phyloP scores from a whole-genome alignment of 2,113 vertebrate genomes.

The Bos indicus region DNA sequence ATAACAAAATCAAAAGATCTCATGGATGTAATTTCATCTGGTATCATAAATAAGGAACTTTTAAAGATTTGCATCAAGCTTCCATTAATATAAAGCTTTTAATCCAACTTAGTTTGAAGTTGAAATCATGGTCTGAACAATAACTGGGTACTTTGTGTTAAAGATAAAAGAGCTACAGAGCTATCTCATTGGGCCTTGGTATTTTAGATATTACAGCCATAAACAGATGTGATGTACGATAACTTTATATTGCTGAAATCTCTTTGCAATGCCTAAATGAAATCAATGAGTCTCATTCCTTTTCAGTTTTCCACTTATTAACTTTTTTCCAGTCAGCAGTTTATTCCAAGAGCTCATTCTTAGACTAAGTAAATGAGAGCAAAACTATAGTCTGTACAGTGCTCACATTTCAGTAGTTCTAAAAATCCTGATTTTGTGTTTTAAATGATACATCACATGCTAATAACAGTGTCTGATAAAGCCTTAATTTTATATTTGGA shows the following conservation, averaged over 20 bases:
- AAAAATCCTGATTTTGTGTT: neutral
- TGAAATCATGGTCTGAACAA: neutral
- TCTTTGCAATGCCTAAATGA: neutral
- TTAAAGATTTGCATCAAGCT: conserved; percentile 1
- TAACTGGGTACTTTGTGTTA: neutral
- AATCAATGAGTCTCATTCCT: neutral
- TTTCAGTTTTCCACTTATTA: conserved; percentile 64
- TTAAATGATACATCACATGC: conserved; percentile 53
- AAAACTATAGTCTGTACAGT: neutral
- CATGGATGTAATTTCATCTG: neutral
- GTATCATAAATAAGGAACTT: neutral
- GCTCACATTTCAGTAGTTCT: conserved; percentile 19
- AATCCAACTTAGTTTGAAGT: neutral
- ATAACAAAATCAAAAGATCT: neutral
- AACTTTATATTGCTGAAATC: neutral
- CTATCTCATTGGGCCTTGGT: neutral
- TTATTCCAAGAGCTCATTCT: conserved; percentile 70
- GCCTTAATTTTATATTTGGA: conserved; percentile 68
- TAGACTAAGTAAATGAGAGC: conserved; percentile 48
- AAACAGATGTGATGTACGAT: neutral
- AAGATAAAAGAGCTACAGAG: neutral
- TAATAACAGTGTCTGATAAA: neutral
- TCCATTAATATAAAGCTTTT: neutral
- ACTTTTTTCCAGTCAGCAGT: conserved; percentile 58
- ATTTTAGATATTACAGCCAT: neutral